Evolutionary conservation across 2,113 vertebrate species (phyloP).

Genomic region (Hiodon tergisus): DNA sequence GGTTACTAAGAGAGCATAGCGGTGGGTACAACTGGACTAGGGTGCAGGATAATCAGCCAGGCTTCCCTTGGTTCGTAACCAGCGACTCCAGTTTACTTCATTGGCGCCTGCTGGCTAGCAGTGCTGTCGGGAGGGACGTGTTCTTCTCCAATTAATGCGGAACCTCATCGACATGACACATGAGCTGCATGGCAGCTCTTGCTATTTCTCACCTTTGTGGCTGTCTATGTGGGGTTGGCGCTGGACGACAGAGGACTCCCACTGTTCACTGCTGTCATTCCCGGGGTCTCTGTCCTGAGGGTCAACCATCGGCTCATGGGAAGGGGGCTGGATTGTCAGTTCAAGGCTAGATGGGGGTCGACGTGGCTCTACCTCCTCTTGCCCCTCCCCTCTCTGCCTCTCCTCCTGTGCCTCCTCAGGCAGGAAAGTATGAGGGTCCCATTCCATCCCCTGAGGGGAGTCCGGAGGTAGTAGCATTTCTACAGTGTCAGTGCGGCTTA

Average conservation of each 20-base stretch:
- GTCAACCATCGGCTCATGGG: conserved; percentile 33
- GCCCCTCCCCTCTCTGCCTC: conserved; percentile 25
- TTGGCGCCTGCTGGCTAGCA: too few relatives aligned
- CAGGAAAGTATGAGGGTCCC: conserved; percentile 54
- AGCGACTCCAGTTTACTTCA: too few relatives aligned
- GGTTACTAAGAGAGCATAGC: too few relatives aligned
- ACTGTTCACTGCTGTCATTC: conserved; percentile 28
- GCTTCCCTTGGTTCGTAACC: too few relatives aligned
- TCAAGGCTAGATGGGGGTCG: not conserved
- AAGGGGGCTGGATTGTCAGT: conserved; percentile 5
- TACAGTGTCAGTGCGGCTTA: conserved; percentile 58
- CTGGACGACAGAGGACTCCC: conserved; percentile 27
- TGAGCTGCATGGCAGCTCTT: not conserved
- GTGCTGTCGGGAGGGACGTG: too few relatives aligned
- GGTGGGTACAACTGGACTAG: too few relatives aligned
- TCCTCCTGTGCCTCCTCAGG: conserved; percentile 45
- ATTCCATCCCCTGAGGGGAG: conserved; percentile 52
- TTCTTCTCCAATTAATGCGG: too few relatives aligned
- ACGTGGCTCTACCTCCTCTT: conserved; percentile 10
- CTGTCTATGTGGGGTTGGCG: conserved; percentile 14
- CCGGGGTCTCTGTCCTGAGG: conserved; percentile 32
- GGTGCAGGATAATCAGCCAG: too few relatives aligned
- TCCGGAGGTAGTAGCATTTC: conserved; percentile 55
- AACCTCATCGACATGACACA: too few relatives aligned
- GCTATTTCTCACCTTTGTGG: conserved; percentile 25